Evolutionary conservation across 2,888 invertebrate genomes (phyloP), one percentile per base, ranked within the genome.

Genomic region (Euproctis similis): DNA sequence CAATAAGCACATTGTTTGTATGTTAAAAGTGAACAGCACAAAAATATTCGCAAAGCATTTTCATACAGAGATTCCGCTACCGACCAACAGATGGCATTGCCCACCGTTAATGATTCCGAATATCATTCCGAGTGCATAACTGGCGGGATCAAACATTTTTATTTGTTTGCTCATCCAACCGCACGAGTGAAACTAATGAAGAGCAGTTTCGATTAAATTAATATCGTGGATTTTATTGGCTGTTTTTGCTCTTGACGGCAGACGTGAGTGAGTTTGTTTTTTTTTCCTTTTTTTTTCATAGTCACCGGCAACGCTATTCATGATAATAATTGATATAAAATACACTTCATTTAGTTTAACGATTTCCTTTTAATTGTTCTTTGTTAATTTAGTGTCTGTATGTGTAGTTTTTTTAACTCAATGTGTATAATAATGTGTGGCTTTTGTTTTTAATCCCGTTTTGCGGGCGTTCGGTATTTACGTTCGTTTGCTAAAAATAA

Each of bases 161-260:
- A 78, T 78, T 77, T 77, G 74, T 72, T 73, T 80, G 72, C 68
- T 63, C 73, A 72, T 58, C 74, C 72, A 69, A 72, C 78, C 77
- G 71, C 70, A 71, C 63, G 59, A 57, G 62, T 74, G 73, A 64
- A 77, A 77, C 77, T 80, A 81, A 80, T 81, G 78, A 81, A 81
- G 78, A 74, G 73, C 56, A 71, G 67, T 73, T 72, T 77, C 72
- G 66, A 77, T 80, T 75, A 74, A 80, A 74, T 80, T 75, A 76
- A 77, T 74, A 67, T 60, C 42, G 57, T n/a, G n/a, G n/a, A 59
- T 71, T 78, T 73, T 72, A 71, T 76, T 71, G 64, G 55, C 59
- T 54, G 55, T 68, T 65, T 56, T 61, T 39, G 38, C 56, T 65
- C 61, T 53, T 52, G 43, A 53, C 53, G 46, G 45, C 52, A 47